These are phyloP conservation scores for Opisthocomus hoazin DNA, from an alignment of 2,113 vertebrate genomes.

Conservation along the genomic window DNA sequence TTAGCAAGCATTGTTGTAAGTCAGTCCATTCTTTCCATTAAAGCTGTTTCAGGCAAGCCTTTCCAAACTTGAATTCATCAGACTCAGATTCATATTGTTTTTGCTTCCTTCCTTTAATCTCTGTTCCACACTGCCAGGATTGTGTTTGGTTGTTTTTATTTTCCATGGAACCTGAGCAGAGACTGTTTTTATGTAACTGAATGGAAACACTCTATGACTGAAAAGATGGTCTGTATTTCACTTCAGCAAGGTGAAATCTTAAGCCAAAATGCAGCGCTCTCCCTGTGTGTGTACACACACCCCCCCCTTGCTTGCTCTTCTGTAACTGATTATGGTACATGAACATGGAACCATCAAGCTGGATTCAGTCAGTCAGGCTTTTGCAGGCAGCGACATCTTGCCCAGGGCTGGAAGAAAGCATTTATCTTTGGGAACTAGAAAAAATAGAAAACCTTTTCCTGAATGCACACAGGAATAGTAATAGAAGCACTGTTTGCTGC, in stretches of 20 bases:
- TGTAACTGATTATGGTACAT: neutral
- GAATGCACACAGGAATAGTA: neutral
- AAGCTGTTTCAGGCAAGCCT: neutral
- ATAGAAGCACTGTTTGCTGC: neutral
- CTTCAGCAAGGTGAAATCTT: neutral
- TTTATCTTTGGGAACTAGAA: neutral
- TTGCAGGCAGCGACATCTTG: neutral
- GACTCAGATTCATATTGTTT: slow-evolving; percentile 14
- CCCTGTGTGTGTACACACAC: rapidly evolving
- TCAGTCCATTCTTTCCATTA: slow-evolving; percentile 20
- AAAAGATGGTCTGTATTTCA: neutral
- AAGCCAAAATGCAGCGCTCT: neutral
- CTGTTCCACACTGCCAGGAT: neutral
- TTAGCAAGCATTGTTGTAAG: neutral
- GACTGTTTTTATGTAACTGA: neutral
- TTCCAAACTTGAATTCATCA: neutral
- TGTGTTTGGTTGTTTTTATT: slow-evolving; percentile 24
- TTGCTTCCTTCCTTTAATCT: slow-evolving; percentile 58
- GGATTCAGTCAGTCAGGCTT: neutral
- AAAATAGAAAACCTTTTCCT: neutral
- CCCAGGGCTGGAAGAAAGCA: neutral
- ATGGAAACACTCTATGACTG: neutral
- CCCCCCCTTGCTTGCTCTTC: neutral
- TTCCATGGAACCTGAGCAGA: neutral
- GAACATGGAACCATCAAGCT: neutral